Conservation (phyloP, 2,113 vertebrate species). For the Esox niger region DNA sequence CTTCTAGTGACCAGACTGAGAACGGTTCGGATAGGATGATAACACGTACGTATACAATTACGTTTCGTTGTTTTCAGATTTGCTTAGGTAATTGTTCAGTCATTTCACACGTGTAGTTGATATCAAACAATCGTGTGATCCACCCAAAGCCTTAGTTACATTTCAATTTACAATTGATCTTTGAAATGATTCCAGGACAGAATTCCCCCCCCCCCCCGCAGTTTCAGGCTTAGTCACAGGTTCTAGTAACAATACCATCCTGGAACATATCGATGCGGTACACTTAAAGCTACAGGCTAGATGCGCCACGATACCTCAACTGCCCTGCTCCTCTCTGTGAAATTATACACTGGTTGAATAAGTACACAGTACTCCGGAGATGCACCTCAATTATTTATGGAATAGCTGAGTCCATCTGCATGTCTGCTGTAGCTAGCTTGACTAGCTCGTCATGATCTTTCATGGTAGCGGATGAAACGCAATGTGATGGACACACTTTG, state of each 20-base stretch:
- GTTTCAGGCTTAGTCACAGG: background rate
- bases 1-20: background rate
- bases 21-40: no score
- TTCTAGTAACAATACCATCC: no score
- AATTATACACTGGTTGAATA: background rate
- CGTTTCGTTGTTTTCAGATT: no score
- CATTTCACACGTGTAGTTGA: no score
- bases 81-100: no score
- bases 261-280: no score
- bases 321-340: background rate
- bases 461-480: constrained; percentile 21
- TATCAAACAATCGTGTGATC: background rate
- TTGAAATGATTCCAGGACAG: background rate
- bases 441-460: background rate
- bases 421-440: background rate
- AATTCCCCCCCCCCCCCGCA: no score
- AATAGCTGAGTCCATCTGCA: background rate
- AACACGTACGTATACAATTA: no score
- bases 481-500: constrained; percentile 6
- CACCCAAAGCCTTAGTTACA: no score
- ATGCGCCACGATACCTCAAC: no score
- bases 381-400: no score
- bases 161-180: background rate
- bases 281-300: no score
- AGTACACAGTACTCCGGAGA: background rate